phyloP scores from a whole-genome alignment of 2,888 invertebrate species.

The Mythimna vitellina region DNA sequence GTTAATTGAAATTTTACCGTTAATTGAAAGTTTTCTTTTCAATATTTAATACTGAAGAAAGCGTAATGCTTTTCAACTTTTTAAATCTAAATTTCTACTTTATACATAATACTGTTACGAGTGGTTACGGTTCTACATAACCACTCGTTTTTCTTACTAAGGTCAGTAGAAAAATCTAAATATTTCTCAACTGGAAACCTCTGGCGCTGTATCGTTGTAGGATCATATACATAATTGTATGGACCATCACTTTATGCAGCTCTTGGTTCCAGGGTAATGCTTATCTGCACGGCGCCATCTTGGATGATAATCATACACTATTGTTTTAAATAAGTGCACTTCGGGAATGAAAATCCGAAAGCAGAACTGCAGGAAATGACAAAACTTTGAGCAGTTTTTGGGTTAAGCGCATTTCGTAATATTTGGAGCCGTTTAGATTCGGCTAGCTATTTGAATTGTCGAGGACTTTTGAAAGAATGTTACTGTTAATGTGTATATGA shows the following conservation, averaged over 20 bases:
- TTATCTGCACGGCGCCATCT: constrained; percentile 44
- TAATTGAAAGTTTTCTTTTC: not conserved
- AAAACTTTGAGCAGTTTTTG: constrained; percentile 43
- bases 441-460: constrained; percentile 29
- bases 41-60: constrained; percentile 12
- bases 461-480: constrained; percentile 38
- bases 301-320: constrained; percentile 53
- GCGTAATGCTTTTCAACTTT: not conserved
- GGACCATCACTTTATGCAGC: constrained; percentile 45
- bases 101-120: not conserved
- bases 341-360: constrained; percentile 31
- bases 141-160: constrained; percentile 1
- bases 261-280: constrained; percentile 30
- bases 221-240: constrained; percentile 61
- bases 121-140: not conserved
- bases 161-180: constrained; percentile 31
- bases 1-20: too few species aligned
- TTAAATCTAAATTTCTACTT: not conserved
- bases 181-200: constrained; percentile 17
- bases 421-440: constrained; percentile 37
- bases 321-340: constrained; percentile 64
- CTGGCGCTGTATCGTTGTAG: constrained; percentile 34
- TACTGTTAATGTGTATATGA: constrained; percentile 49
- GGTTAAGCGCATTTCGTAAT: constrained; percentile 53
- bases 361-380: constrained; percentile 32